Base-by-base conservation (phyloP, 1,140 invertebrate genomes). In the Rhyacophila brunnea region DNA sequence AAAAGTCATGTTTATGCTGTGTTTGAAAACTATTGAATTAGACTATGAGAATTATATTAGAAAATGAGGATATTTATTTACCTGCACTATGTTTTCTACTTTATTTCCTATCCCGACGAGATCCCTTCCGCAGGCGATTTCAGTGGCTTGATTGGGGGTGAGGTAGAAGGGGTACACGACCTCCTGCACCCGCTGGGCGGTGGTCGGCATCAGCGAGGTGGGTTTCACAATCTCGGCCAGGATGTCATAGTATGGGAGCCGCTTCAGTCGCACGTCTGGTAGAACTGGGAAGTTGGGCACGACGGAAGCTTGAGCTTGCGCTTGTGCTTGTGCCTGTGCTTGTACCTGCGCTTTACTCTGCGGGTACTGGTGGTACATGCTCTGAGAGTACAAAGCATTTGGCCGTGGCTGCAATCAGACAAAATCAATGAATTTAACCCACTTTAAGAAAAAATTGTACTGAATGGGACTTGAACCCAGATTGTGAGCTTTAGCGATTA, bases 191-290 rank as follows among this genome's bases (percentile, higher is more conserved):
- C 92, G 79, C 61, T 87, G 82, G 1, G 82, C 80, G 52, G 85
- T 86, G 68, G 87, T 85, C 13, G 91, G 87, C 72, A 89, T 83
- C 68, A 96, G 81, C 68, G 89, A 91, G 6, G 92, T 92, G 1
- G 95, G 94, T 78, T 95, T 94, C 53, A 97, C 77, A 6, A 97
- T 77, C 73, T 95, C 93, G 18, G 83, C 87, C 36, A 94, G 68
- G 57, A 94, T 81, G 74, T 98, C 95, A 74, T 92, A 98, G 74
- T 98, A 98, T 10, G 95, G 94, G 38, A 98, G 79, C 64, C 75
- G 77, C 74, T 93, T 95, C 56, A 97, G 85, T 68, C 85, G 86
- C 0, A 98, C 92, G 80, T 97, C 93, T 0, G 93, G 93, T 75
- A 93, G 91, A 14, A 95, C 86, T 1, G 90, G 93, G 71, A 71